Evolutionary conservation across 1,140 invertebrate species (phyloP), one percentile per base, ranked within the genome.

Genomic region (Schlechtendalia chinensis): DNA sequence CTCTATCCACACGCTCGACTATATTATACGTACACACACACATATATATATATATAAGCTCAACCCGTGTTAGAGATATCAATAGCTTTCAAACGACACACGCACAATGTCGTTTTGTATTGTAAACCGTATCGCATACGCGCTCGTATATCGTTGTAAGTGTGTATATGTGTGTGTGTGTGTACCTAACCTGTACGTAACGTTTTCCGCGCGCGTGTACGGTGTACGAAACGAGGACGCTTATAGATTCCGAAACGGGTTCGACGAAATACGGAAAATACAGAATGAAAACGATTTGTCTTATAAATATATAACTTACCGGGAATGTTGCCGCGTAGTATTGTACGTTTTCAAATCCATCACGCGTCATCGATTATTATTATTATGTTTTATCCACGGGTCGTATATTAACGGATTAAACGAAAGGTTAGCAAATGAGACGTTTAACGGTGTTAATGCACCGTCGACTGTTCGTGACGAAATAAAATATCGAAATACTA

Each of bases 221-320:
- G 0, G 39, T 17, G 16, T 50, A 39, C 27, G 67, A 50, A 27
- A 69, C 67, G 24, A 69, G 11, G 39, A 50, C 45, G 17, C 24
- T 69, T 47, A 47, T 69, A 69, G 65, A 69, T 69, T 24, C 39
- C 39, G 22, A 69, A 69, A 24, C 39, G 16, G 47, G 22, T 69
- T 24, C 11, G 45, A 69, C n/a, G 22, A 69, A 69, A 39, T 65
- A 39, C 29, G n/a, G 22, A 47, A 69, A 47, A 69, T 69, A 69
- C 22, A n/a, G 12, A 16, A 69, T 69, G 47, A 5, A 69, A 69
- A 39, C 32, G 32, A 39, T 39, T 39, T 39, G 8, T 39, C 8
- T 39, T 39, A 39, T 39, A 39, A 39, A 39, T 39, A 39, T 4
- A 39, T 39, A 39, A 39, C 32, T 39, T 39, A 39, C 32, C 8